A percentile compares a stretch with the other conserved stretches of the same genome.
phyloP scores from a whole-genome alignment of 2,888 invertebrate genomes.

The Cotesia congregata region DNA sequence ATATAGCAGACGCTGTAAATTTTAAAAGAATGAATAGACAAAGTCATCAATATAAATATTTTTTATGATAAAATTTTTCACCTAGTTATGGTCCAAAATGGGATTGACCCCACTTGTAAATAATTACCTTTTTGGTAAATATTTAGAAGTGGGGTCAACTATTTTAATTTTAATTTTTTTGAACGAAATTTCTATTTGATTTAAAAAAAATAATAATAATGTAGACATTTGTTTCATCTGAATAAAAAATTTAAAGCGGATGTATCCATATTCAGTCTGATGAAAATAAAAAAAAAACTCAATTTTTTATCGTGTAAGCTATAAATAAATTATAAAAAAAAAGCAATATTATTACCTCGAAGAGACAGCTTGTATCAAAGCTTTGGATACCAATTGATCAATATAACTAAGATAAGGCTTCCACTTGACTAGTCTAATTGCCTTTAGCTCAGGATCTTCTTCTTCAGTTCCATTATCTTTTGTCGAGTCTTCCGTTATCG shows the following conservation, averaged over 20 bases:
- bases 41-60: no score
- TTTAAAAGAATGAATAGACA: neutral
- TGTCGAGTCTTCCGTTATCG: constrained; percentile 49
- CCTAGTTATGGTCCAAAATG: no score
- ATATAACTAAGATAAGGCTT: constrained; percentile 77
- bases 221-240: no score
- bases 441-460: constrained; percentile 68
- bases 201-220: no score
- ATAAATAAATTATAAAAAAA: no score
- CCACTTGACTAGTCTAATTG: constrained; percentile 70
- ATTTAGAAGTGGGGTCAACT: no score
- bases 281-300: neutral
- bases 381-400: constrained; percentile 75
- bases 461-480: constrained; percentile 70
- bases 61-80: neutral
- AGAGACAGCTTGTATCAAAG: constrained; percentile 73
- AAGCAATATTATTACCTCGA: constrained; percentile 59
- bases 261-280: no score
- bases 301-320: neutral
- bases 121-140: no score
- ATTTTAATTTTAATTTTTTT: no score
- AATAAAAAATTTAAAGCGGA: no score
- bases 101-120: no score
- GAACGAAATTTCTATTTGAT: no score
- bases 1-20: constrained; percentile 74